Base-by-base conservation (phyloP, 2,797 vertebrate genomes). In the Esox lucius region DNA sequence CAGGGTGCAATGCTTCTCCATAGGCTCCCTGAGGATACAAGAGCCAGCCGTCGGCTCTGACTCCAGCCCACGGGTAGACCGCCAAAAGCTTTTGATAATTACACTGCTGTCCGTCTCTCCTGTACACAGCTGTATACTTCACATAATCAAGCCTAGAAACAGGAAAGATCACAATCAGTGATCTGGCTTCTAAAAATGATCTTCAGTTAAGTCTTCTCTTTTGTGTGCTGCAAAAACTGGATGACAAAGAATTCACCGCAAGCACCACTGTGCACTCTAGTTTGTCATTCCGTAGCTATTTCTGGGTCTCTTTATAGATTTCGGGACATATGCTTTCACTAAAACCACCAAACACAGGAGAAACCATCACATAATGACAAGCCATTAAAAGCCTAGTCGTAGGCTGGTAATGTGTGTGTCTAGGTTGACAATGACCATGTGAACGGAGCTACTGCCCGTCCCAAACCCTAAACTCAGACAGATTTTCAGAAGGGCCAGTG, bases 201-300 rank as follows among this genome's bases (percentile, higher is more conserved):
- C 8, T 65, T 65, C 81, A 68, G 73, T 86, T 80, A 84, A 81
- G 70, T 70, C 12, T 84, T 81, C 71, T 83, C 83, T 80, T 80
- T 46, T 81, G 78, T 83, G 83, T 85, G 81, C 74, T 77, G 87
- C 87, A 87, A 89, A 89, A 91, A 90, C 65, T 42, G 85, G 84
- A 87, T 87, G 85, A 87, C 89, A 90, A 90, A 85, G 83, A 85
- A 85, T 81, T 83, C 77, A 42, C 70, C 39, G 0, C 61, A 15
- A 51, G 24, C 69, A 64, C 42, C 39, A 83, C 81, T 49, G 28
- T 73, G 68, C 46, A 56, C 28, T 66, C 24, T 62, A 51, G 78
- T 78, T 87, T 82, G 71, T 87, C 71, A 75, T 78, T 83, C 76
- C 19, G 76, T 73, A 78, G 65, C 71, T 72, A 70, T 85, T 84